Evolutionary conservation across 2,797 vertebrate species (phyloP), one percentile per base, ranked within the genome.

Genomic region (Pteronotus mesoamericanus): DNA sequence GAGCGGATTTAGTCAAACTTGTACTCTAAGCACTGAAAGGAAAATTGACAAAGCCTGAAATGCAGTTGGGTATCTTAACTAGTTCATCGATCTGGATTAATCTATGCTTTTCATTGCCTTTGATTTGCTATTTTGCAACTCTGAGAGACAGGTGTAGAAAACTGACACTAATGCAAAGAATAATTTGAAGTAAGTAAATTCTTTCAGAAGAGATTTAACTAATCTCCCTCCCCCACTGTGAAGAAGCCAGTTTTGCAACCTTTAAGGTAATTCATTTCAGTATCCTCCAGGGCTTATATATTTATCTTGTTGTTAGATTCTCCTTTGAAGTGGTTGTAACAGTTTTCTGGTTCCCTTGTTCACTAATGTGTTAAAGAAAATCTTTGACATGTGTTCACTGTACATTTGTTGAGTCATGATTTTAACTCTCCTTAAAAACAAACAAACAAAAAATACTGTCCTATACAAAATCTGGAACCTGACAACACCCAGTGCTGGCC

Each of bases 331-430:
- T 69, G 29, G 32, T 34, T 59, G 5, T 19, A 87, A 79, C 44
- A 77, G 26, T 39, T 78, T 79, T 75, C 69, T 68, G 51, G 32
- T 71, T 92, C 55, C 18, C 29, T 37, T 6, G 22, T 86, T 69
- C 46, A 68, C 37, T 14, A 83, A 53, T 64, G 64, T 71, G 24
- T 94, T 91, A 88, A 66, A 68, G 77, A 89, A 92, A 97, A 91
- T 48, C 39, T 82, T 39, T 72, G 32, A 59, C 34, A 69, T 14
- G 1, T 75, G 21, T 75, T 61, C 37, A 91, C 42, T n/a, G 21
- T 64, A n/a, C 55, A 72, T 66, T 88, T 34, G 21, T 82, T 93
- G 37, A 88, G n/a, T 66, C 34, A 88, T 37, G 26, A 75, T 44
- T 75, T 97, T 48, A 79, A 89, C 18, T 89, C 86, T 71, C 32